phyloP scores from a whole-genome alignment of 2,113 vertebrate genomes.

The Prinia subflava region DNA sequence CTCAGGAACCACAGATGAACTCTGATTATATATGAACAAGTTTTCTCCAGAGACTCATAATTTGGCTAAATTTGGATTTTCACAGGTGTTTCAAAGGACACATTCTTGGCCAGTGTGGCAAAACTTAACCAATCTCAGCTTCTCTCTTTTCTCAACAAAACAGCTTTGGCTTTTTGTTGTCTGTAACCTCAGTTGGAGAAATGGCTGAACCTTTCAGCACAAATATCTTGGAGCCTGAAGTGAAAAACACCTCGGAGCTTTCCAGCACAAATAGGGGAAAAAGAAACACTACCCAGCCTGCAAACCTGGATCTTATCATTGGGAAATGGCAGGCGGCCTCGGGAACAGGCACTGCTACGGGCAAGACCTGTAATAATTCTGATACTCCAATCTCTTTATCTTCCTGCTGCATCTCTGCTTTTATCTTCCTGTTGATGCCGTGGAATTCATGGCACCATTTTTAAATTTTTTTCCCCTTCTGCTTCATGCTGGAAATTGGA shows the following conservation, averaged over 20 bases:
- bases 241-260: background rate
- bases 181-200: background rate
- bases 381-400: constrained; percentile 35
- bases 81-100: background rate
- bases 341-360: constrained; percentile 16
- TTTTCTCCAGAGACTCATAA: background rate
- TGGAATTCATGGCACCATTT: background rate
- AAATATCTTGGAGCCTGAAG: background rate
- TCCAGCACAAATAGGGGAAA: background rate
- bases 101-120: background rate
- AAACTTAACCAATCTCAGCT: background rate
- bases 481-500: background rate
- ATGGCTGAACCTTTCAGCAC: background rate
- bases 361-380: constrained; percentile 5
- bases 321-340: constrained; percentile 46
- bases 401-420: constrained; percentile 33
- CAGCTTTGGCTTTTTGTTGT: background rate
- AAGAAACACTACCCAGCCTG: background rate
- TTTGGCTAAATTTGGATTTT: background rate
- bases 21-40: background rate
- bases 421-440: background rate
- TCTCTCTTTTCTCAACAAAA: background rate
- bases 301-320: constrained; percentile 7
- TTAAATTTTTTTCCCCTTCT: background rate
- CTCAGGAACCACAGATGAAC: background rate